Evolutionary conservation across 2,888 invertebrate genomes (phyloP).

Genomic region (Galeruca laticollis): DNA sequence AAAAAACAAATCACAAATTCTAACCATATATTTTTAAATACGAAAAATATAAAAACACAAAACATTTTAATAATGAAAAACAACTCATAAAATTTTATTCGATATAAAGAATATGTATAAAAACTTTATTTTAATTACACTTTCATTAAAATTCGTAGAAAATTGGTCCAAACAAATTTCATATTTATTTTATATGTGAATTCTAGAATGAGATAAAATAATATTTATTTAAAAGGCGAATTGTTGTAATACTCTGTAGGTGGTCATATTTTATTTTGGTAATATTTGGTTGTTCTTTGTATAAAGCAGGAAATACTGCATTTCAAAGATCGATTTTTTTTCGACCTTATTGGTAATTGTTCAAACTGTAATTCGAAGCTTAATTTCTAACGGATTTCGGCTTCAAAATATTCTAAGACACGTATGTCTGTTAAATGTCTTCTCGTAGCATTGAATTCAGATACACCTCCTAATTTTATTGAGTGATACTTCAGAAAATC

Average conservation of each 20-base stretch:
- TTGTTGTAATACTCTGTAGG: conserved; percentile 26
- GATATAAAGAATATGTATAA: too few relatives aligned
- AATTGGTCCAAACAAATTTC: too few relatives aligned
- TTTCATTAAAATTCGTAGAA: too few relatives aligned
- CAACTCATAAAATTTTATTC: not conserved
- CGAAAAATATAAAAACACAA: conserved; percentile 4
- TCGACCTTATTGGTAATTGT: conserved; percentile 13
- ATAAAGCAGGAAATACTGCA: too few relatives aligned
- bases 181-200: not conserved
- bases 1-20: conserved; percentile 15
- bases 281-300: too few relatives aligned
- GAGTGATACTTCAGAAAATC: conserved; percentile 37
- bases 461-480: conserved; percentile 27
- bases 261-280: too few relatives aligned
- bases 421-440: not conserved
- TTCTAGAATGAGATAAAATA: not conserved
- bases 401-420: conserved; percentile 12
- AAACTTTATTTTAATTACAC: too few relatives aligned
- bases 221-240: conserved; percentile 10
- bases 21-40: not conserved
- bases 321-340: conserved; percentile 13
- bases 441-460: conserved; percentile 5
- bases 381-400: conserved; percentile 12
- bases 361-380: conserved; percentile 4
- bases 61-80: conserved; percentile 3